Base-by-base conservation (phyloP, 2,888 invertebrate species). In the Ethmia dodecea region DNA sequence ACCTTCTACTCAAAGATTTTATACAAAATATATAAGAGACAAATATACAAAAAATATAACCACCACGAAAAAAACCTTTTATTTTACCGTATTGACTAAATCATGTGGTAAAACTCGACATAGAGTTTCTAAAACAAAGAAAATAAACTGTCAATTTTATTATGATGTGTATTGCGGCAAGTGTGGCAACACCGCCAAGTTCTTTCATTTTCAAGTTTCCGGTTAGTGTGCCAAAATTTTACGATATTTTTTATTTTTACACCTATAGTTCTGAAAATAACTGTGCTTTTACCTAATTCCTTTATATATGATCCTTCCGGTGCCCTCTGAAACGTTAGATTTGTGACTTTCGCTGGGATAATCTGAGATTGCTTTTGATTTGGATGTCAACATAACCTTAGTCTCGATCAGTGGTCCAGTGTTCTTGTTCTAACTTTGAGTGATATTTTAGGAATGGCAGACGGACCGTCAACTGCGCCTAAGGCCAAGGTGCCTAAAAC, bases 371-470 rank as follows among this genome's bases (percentile, higher is more conserved):
- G 40, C 49, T 55, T 42, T 38, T 10, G 28, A 36, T 45, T 64
- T 53, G 47, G 60, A 66, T 81, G 80, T 79, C 83, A 84, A 83
- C 77, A 81, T 86, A 84, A 84, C 84, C 84, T 79, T 54, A 45
- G 20, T 11, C 10, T 12, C 30, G 41, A 49, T 50, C 36, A 39
- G 54, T 52, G 44, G 14, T 8, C 13, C 48, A 49, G 42, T 45
- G 35, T 36, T 31, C 28, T 26, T 16, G 34, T 43, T 49, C 42
- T 46, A 51, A 52, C 48, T 37, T 15, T 41, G 31, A 39, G 44
- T 64, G 62, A 46, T 67, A 55, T 73, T 84, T 63, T 77, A 84
- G 84, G 71, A 69, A 92, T 92, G 92, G 89, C 91, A 67, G 91
- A 91, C 76, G 60, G 65, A 52, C 79, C 87, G 45, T 78, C 87